These are phyloP conservation scores for Buphagus erythrorhynchus DNA, from an alignment of 2,797 vertebrate genomes.

Conservation along the genomic window DNA sequence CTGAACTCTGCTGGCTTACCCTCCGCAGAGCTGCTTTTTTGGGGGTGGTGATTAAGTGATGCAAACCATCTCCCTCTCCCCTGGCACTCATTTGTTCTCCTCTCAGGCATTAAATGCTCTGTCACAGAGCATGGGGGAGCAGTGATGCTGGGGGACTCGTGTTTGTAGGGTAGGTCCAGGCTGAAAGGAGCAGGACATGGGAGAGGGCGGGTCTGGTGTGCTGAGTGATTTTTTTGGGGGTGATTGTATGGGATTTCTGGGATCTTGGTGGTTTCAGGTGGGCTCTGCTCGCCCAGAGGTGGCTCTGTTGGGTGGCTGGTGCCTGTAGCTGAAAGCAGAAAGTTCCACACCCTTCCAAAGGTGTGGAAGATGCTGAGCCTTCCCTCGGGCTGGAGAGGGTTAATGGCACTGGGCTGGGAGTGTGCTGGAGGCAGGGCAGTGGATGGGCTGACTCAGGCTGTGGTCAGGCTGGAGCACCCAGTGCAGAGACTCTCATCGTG, in stretches of 20 bases:
- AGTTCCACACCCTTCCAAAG: too few species aligned
- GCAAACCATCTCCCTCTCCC: slow-evolving; percentile 64
- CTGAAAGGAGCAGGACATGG: rapidly evolving
- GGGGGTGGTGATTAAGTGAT: slow-evolving; percentile 59
- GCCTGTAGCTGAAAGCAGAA: background rate
- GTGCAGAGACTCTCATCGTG: background rate
- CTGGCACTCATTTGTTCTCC: slow-evolving; percentile 37
- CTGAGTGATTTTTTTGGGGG: background rate
- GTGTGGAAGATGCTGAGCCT: background rate
- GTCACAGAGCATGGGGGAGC: background rate
- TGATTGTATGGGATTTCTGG: background rate
- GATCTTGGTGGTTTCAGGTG: background rate
- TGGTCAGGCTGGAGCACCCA: background rate
- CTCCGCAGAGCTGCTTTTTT: slow-evolving; percentile 59
- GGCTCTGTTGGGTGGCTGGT: background rate
- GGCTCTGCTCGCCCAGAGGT: background rate
- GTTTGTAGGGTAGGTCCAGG: background rate
- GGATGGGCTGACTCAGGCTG: slow-evolving; percentile 36
- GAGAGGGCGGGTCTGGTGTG: background rate
- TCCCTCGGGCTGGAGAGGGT: background rate
- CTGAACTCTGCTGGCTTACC: slow-evolving; percentile 52
- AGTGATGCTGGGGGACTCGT: rapidly evolving
- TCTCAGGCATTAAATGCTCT: background rate
- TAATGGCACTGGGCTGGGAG: background rate
- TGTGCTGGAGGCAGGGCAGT: background rate